A percentile compares a stretch with the other conserved stretches of the same genome.
phyloP scores from a whole-genome alignment of 2,888 invertebrate species.

The Peribatodes rhomboidaria region DNA sequence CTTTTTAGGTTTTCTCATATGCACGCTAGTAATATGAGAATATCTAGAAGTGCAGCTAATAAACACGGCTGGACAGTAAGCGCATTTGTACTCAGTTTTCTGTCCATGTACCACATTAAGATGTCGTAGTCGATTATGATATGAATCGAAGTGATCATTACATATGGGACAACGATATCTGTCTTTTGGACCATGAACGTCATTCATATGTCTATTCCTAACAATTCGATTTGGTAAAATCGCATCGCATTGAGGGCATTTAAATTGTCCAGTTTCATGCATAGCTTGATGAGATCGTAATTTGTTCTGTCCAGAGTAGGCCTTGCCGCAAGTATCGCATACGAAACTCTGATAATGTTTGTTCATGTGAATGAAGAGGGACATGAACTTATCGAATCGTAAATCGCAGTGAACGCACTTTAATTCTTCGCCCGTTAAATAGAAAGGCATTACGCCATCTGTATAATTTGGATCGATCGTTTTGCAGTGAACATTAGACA shows the following conservation, averaged over 20 bases:
- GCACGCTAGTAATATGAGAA: slow-evolving; percentile 70
- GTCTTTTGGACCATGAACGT: slow-evolving; percentile 62
- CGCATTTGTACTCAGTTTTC: slow-evolving; percentile 64
- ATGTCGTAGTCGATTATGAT: slow-evolving; percentile 64
- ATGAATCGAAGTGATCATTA: slow-evolving; percentile 61
- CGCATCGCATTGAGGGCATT: slow-evolving; percentile 74
- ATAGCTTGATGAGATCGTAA: slow-evolving; percentile 70
- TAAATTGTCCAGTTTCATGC: slow-evolving; percentile 71
- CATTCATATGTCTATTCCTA: slow-evolving; percentile 59
- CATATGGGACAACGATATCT: slow-evolving; percentile 70
- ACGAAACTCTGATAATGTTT: slow-evolving; percentile 75
- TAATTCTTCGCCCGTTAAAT: slow-evolving; percentile 61
- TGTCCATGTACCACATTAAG: slow-evolving; percentile 63
- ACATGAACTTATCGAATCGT: slow-evolving; percentile 61
- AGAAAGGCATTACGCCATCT: slow-evolving; percentile 70
- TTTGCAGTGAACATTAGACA: slow-evolving; percentile 57
- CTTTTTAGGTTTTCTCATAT: slow-evolving; percentile 53
- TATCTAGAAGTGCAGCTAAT: slow-evolving; percentile 69
- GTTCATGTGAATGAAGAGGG: slow-evolving; percentile 75
- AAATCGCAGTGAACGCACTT: slow-evolving; percentile 64
- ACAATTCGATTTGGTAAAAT: slow-evolving; percentile 64
- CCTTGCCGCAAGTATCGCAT: slow-evolving; percentile 79
- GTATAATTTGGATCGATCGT: slow-evolving; percentile 52
- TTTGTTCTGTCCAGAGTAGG: slow-evolving; percentile 73
- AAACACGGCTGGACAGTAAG: slow-evolving; percentile 63